Percentiles rank a stretch among this genome's conserved stretches.
Conservation (phyloP, 1,140 invertebrate genomes). For the Dendrolimus punctatus region DNA sequence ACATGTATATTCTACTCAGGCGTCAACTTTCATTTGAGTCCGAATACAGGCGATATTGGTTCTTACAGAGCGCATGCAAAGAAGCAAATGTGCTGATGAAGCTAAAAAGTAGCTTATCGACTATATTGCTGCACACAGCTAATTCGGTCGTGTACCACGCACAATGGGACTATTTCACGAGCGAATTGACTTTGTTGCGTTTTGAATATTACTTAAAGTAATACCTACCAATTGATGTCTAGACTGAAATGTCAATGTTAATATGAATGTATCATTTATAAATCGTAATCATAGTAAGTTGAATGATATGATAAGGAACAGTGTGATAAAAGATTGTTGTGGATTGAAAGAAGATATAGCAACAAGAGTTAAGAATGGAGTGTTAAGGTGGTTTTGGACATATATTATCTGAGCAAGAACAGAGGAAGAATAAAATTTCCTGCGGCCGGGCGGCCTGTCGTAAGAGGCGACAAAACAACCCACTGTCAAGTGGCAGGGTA, state of each 20-base stretch:
- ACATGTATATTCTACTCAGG: slow-evolving; percentile 38
- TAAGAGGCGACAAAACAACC: too few species aligned
- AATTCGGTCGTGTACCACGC: slow-evolving; percentile 44
- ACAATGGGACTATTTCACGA: slow-evolving; percentile 65
- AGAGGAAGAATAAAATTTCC: too few species aligned
- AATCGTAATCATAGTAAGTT: not conserved
- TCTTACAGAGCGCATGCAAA: slow-evolving; percentile 30
- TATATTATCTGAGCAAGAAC: too few species aligned
- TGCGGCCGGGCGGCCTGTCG: too few species aligned
- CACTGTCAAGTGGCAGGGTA: too few species aligned
- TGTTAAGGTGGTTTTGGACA: too few species aligned
- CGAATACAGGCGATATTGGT: slow-evolving; percentile 31
- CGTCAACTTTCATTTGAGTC: slow-evolving; percentile 27
- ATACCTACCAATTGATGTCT: not conserved
- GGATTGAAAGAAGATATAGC: too few species aligned
- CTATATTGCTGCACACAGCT: slow-evolving; percentile 38
- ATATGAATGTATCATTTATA: not conserved
- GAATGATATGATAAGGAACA: too few species aligned
- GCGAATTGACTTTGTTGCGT: slow-evolving; percentile 45
- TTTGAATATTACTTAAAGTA: slow-evolving; percentile 27
- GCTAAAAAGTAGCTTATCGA: slow-evolving; percentile 32
- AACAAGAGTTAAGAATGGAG: too few species aligned
- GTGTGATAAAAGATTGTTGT: too few species aligned
- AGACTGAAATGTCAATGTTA: not conserved
- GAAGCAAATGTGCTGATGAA: slow-evolving; percentile 20